Evolutionary conservation across 2,113 vertebrate genomes (phyloP).

Genomic region (Canis aureus): DNA sequence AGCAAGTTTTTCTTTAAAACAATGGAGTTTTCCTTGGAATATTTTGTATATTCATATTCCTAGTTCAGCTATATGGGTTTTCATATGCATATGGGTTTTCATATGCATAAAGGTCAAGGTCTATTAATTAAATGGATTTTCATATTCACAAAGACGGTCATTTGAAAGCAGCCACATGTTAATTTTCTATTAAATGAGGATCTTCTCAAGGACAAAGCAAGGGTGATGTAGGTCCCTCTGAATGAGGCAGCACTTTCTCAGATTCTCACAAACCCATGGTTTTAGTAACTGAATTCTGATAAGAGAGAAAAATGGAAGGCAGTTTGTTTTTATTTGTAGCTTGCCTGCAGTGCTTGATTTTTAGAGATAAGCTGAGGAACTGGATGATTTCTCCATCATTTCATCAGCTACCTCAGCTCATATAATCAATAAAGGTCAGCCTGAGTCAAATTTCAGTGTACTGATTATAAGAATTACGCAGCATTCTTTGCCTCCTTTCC

Average conservation of each 20-base stretch:
- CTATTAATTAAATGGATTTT: background rate
- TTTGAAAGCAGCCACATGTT: background rate
- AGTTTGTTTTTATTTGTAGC: constrained; percentile 57
- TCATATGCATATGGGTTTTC: background rate
- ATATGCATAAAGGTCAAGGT: background rate
- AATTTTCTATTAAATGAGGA: background rate
- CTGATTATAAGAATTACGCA: background rate
- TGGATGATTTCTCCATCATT: constrained; percentile 24
- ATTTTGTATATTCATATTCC: background rate
- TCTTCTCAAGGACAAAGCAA: background rate
- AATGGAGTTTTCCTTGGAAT: background rate
- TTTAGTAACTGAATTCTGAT: background rate
- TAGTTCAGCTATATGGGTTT: background rate
- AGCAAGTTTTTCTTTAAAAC: background rate
- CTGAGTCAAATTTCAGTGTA: constrained; percentile 22
- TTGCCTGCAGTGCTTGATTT: constrained; percentile 12
- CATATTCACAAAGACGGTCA: background rate
- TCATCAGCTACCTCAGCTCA: constrained; percentile 27
- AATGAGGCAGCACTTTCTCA: background rate
- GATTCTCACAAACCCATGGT: background rate
- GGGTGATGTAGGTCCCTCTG: background rate
- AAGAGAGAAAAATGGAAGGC: background rate
- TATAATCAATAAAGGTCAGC: constrained; percentile 12
- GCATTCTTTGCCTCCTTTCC: constrained; percentile 17
- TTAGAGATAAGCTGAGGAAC: constrained; percentile 7